phyloP scores from a whole-genome alignment of 2,888 invertebrate species.

The Amphipyra berbera region DNA sequence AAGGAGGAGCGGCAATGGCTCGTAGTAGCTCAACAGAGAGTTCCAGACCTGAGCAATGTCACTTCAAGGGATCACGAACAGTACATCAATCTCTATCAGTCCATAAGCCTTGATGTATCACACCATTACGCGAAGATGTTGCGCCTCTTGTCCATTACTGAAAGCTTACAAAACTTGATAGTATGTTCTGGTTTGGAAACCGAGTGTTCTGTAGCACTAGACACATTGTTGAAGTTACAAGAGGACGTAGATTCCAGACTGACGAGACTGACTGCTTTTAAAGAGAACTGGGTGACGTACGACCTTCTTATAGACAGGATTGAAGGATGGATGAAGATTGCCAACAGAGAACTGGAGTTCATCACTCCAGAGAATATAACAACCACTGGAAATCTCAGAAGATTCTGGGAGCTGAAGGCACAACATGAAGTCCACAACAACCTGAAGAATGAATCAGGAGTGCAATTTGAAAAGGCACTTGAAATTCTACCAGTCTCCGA shows the following conservation, averaged over 20 bases:
- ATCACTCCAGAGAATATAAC: constrained; percentile 92
- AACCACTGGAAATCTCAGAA: constrained; percentile 93
- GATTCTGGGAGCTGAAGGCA: constrained; percentile 97
- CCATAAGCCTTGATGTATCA: constrained; percentile 94
- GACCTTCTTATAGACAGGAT: constrained; percentile 93
- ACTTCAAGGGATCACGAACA: constrained; percentile 96
- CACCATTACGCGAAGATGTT: constrained; percentile 94
- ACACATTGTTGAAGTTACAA: constrained; percentile 93
- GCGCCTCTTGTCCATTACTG: constrained; percentile 93
- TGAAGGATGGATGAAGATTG: constrained; percentile 93
- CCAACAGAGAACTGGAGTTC: constrained; percentile 92
- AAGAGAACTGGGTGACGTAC: constrained; percentile 94
- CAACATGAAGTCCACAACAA: constrained; percentile 96
- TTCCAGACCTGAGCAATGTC: constrained; percentile 94
- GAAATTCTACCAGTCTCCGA: constrained; percentile 95
- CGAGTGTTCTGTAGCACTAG: constrained; percentile 93
- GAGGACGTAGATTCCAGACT: constrained; percentile 94
- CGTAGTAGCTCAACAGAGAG: constrained; percentile 94
- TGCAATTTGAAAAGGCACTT: constrained; percentile 93
- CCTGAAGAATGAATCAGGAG: constrained; percentile 92
- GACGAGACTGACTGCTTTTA: constrained; percentile 93
- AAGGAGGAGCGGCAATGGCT: constrained; percentile 96
- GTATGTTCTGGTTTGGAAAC: constrained; percentile 93
- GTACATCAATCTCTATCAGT: constrained; percentile 95
- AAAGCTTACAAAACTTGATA: constrained; percentile 93